phyloP scores from a whole-genome alignment of 1,140 invertebrate species.

The Trichonephila clavata region DNA sequence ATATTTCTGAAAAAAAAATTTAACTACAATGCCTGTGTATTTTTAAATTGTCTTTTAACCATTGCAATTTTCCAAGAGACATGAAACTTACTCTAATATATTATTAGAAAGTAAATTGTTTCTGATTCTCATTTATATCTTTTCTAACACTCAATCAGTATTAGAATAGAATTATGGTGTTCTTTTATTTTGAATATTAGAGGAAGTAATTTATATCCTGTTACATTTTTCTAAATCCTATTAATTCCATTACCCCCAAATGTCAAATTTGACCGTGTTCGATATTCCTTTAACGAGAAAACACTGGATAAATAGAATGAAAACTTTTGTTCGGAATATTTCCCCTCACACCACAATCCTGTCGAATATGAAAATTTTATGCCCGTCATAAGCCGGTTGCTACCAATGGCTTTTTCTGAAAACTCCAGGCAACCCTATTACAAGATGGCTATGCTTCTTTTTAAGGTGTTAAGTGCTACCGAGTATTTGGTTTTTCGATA shows the following conservation, averaged over 20 bases:
- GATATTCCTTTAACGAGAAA: background rate
- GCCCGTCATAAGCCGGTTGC: background rate
- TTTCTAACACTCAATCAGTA: background rate
- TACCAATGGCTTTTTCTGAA: conserved; percentile 3
- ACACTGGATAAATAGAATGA: background rate
- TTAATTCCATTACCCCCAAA: background rate
- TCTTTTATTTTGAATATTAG: background rate
- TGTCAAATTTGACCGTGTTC: background rate
- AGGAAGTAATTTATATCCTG: background rate
- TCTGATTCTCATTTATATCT: too few species aligned
- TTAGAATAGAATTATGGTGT: background rate
- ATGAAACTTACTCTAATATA: too few species aligned
- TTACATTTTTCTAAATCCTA: background rate
- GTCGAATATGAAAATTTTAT: conserved; percentile 37
- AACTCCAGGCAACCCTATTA: conserved; percentile 27
- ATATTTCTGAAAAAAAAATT: too few species aligned
- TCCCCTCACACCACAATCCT: background rate
- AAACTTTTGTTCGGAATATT: conserved; percentile 7
- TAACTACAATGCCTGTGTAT: too few species aligned
- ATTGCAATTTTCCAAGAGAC: too few species aligned
- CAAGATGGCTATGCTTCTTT: background rate
- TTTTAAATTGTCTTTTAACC: too few species aligned
- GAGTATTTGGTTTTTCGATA: conserved; percentile 15
- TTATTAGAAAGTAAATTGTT: too few species aligned
- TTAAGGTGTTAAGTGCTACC: background rate